Evolutionary conservation across 1,140 invertebrate genomes (phyloP).

Genomic region (Acromyrmex heyeri): DNA sequence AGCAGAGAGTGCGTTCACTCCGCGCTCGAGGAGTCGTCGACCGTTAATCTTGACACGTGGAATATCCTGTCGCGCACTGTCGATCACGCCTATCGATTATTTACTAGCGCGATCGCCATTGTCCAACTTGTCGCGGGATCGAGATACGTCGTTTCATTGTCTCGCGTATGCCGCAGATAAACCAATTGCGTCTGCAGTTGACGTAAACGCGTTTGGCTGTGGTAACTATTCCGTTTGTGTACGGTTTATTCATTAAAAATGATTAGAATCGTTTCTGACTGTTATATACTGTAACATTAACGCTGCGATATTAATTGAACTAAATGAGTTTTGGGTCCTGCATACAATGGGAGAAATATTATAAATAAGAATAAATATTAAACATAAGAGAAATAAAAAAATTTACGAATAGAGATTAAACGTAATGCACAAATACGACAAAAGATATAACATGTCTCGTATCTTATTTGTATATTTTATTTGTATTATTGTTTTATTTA

Average conservation of each 20-base stretch:
- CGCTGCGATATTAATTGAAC: not conserved
- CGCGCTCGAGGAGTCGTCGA: constrained; percentile 65
- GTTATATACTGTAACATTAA: constrained; percentile 3
- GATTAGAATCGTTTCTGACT: constrained; percentile 53
- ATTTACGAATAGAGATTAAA: too few species aligned
- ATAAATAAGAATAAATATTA: too few species aligned
- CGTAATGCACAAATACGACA: too few species aligned
- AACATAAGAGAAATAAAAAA: too few species aligned
- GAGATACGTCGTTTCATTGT: constrained; percentile 69
- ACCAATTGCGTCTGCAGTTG: constrained; percentile 61
- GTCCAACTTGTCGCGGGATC: constrained; percentile 55
- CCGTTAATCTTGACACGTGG: constrained; percentile 46
- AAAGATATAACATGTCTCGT: too few species aligned
- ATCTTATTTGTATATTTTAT: too few species aligned
- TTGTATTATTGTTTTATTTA: too few species aligned
- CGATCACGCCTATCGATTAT: constrained; percentile 49
- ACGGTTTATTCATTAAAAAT: constrained; percentile 53
- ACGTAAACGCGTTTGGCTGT: constrained; percentile 35
- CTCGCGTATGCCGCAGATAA: constrained; percentile 63
- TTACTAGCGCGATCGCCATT: constrained; percentile 45
- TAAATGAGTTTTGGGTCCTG: not conserved
- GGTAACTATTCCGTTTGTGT: constrained; percentile 49
- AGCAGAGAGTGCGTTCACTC: constrained; percentile 72
- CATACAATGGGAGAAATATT: too few species aligned
- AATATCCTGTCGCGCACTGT: constrained; percentile 39